A percentile compares a stretch with the other conserved stretches of the same genome.
phyloP scores from a whole-genome alignment of 2,113 vertebrate species.

The Oreochromis tanganicae region DNA sequence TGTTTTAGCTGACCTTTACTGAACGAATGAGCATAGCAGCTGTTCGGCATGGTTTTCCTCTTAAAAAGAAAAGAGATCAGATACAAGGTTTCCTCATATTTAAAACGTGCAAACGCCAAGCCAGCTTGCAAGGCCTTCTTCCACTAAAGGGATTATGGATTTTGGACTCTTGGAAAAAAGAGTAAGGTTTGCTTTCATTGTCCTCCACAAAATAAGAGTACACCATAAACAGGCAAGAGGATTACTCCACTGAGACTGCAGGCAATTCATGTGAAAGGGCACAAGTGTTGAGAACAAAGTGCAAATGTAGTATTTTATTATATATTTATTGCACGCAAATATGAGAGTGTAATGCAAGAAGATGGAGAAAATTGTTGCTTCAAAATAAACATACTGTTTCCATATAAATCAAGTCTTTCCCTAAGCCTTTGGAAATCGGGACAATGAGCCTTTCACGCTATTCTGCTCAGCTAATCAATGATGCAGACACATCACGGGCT shows the following conservation, averaged over 20 bases:
- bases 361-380: neutral
- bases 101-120: constrained; percentile 19
- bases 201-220: constrained; percentile 4
- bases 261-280: neutral
- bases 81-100: constrained; percentile 32
- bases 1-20: neutral
- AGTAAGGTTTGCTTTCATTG: neutral
- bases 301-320: neutral
- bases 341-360: neutral
- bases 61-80: neutral
- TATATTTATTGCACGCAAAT: neutral
- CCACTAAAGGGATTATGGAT: constrained; percentile 42
- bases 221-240: constrained; percentile 1
- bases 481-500: neutral
- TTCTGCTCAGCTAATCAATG: constrained; percentile 1
- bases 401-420: neutral
- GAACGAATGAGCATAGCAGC: neutral
- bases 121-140: neutral
- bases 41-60: constrained; percentile 5
- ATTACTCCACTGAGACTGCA: neutral
- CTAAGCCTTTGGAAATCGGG: neutral
- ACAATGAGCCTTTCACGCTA: neutral
- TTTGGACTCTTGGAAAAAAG: constrained; percentile 19
- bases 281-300: neutral
- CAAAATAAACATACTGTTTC: neutral